Evolutionary conservation across 53 echinoderm and acorn worm species (phyloP), one percentile per base, ranked within the genome.

Genomic region (Holothuria scabra): DNA sequence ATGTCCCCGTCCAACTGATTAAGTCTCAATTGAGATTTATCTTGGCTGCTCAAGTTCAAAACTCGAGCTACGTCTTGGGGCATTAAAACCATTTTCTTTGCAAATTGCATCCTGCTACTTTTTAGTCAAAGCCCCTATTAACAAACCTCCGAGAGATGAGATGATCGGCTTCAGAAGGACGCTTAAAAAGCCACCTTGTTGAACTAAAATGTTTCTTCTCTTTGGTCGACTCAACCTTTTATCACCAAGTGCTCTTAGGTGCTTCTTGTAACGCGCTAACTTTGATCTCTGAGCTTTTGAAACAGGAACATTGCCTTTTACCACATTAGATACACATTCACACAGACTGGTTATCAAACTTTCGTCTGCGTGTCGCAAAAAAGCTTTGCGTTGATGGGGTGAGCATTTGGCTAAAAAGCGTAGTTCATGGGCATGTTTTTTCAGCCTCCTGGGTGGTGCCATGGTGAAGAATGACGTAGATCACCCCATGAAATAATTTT

Each of bases 41-140:
- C 74, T 55, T 37, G 9, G 2, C 19, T 29, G 28, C 41, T 46
- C 46, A 86, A 72, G 16, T 93, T 86, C 5, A 93, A 38, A 24
- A 65, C 79, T 2, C 83, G 56, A 0, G 84, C 64, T 13, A 91
- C 63, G 33, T 88, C 89, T 12, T 86, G 83, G 3, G 91, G 94
- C 13, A 95, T 92, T 0, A 95, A 52, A 20, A 88, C 88, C 88
- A 88, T 86, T 84, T 95, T 95, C 76, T 91, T 90, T 5, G 90
- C 48, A 35, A 84, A 74, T 9, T 92, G 80, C 95, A 90, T 89
- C 13, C 46, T 76, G 12, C 25, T 76, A 52, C 56, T 19, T n/a
- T 76, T 2, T 23, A 12, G 55, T 52, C 75, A 75, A 26, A 22
- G 75, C 75, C 1, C 75, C 75, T 7, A 75, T 19, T 49, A 75